These are phyloP conservation scores for Morbakka virulenta DNA, from an alignment of 30 jellyfish, hydroid and myxozoan genomes.

Conservation along the genomic window DNA sequence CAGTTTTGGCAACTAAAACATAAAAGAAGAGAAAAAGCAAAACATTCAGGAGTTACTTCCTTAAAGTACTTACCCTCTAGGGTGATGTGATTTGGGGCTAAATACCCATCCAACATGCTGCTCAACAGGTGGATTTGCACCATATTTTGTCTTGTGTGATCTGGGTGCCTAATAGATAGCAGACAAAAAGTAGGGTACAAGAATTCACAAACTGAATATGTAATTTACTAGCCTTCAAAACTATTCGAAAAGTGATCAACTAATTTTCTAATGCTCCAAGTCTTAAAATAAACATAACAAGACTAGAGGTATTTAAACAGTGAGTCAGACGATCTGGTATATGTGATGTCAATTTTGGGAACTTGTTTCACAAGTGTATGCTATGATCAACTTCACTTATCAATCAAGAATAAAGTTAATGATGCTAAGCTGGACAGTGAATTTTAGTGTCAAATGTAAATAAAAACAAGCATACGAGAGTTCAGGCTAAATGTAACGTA, in stretches of 20 bases:
- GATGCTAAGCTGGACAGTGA: too few species aligned
- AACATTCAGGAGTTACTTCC: not conserved
- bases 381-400: too few species aligned
- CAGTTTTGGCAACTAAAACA: slow-evolving; percentile 1
- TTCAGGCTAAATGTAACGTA: too few species aligned
- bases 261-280: not conserved
- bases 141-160: slow-evolving; percentile 81
- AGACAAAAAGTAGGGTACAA: too few species aligned
- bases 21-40: not conserved
- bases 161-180: slow-evolving; percentile 74
- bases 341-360: too few species aligned
- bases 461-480: too few species aligned
- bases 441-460: too few species aligned
- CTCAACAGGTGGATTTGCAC: slow-evolving; percentile 96
- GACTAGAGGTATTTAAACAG: not conserved
- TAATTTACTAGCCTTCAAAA: too few species aligned
- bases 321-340: too few species aligned
- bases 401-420: too few species aligned
- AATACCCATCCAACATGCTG: slow-evolving; percentile 98
- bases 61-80: slow-evolving; percentile 42
- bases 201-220: not conserved
- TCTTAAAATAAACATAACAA: not conserved
- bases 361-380: too few species aligned
- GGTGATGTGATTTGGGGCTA: slow-evolving; percentile 49
- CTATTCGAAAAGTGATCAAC: too few species aligned